Evolutionary conservation across 2,113 vertebrate species (phyloP).

Genomic region (Gavialis gangeticus): DNA sequence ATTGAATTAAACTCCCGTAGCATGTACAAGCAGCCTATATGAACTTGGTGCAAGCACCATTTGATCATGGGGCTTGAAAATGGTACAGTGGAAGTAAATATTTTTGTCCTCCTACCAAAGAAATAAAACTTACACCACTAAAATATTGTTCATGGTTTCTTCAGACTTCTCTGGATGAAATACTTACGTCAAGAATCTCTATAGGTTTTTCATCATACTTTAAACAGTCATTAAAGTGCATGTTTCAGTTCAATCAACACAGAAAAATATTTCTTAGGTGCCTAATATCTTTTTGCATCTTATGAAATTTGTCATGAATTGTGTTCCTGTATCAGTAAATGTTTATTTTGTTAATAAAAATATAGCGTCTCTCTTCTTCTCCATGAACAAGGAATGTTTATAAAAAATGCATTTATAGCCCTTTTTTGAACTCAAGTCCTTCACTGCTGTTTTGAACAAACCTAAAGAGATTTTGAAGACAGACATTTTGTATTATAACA

Average conservation of each 20-base stretch:
- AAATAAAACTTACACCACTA: background rate
- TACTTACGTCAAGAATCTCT: background rate
- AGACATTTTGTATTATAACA: slow-evolving; percentile 80
- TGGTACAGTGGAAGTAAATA: background rate
- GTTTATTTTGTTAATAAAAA: slow-evolving; percentile 77
- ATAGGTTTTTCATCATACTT: background rate
- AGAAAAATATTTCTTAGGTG: background rate
- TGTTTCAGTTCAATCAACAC: background rate
- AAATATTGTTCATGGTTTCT: background rate
- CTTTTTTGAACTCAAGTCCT: slow-evolving; percentile 78
- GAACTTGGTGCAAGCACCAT: accelerated
- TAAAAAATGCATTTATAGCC: slow-evolving; percentile 75
- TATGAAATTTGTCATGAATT: slow-evolving; percentile 65
- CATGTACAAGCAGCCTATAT: background rate
- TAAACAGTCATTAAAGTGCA: background rate
- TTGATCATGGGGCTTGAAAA: background rate
- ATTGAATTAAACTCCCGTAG: no score
- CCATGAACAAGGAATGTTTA: slow-evolving; percentile 71
- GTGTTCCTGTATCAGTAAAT: slow-evolving; percentile 48
- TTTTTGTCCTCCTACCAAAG: background rate
- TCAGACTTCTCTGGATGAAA: background rate
- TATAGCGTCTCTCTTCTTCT: slow-evolving; percentile 51
- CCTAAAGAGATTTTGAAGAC: slow-evolving; percentile 83
- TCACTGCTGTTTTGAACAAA: slow-evolving; percentile 80
- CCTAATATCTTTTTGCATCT: background rate